These are phyloP conservation scores for Psophia crepitans DNA, from an alignment of 2,113 vertebrate species.

Conservation along the genomic window DNA sequence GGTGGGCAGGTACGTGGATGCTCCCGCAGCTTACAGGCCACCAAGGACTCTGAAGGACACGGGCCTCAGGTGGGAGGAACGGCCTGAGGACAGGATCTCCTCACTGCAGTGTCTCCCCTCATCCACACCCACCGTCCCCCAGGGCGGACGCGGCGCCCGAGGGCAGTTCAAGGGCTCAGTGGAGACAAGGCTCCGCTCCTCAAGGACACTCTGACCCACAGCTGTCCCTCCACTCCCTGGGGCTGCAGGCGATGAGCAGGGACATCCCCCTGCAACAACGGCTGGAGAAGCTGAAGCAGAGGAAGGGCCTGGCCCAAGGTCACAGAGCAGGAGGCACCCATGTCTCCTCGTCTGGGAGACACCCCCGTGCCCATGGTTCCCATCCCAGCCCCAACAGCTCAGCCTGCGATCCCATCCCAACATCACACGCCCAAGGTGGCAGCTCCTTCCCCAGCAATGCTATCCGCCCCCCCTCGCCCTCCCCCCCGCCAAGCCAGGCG, in stretches of 20 bases:
- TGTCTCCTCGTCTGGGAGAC: background rate
- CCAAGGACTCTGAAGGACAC: conserved; percentile 51
- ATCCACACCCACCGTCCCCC: background rate
- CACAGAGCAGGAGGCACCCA: background rate
- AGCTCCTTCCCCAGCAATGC: background rate
- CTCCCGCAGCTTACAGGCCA: background rate
- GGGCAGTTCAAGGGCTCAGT: background rate
- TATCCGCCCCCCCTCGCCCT: background rate
- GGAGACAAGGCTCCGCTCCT: background rate
- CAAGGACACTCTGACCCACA: background rate
- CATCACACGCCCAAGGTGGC: background rate
- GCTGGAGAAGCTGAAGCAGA: background rate
- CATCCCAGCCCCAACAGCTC: background rate
- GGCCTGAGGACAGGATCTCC: background rate
- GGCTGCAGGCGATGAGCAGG: background rate
- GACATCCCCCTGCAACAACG: background rate
- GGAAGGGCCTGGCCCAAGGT: conserved; percentile 4
- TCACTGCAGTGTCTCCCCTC: background rate
- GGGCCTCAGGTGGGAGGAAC: background rate
- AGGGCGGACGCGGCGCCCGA: rapidly evolving
- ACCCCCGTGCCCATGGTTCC: background rate
- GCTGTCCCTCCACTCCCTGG: background rate
- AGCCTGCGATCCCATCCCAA: background rate
- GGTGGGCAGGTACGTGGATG: background rate
- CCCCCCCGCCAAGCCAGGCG: background rate